These are phyloP conservation scores for Solenopsis fugax DNA, from an alignment of 1,140 invertebrate genomes.

Conservation along the genomic window DNA sequence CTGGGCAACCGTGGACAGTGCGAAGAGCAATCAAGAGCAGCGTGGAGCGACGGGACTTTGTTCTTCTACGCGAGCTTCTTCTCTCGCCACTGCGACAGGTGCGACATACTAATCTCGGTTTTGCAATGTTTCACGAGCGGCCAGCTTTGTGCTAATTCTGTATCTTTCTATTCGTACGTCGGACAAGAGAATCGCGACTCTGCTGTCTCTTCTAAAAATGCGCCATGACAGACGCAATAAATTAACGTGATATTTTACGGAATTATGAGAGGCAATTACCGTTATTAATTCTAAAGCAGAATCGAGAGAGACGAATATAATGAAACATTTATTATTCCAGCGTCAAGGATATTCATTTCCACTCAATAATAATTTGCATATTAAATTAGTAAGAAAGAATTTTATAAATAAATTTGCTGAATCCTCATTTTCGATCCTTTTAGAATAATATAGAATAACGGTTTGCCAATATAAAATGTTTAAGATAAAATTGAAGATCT, in stretches of 20 bases:
- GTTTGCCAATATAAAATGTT: not conserved
- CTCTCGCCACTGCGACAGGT: constrained; percentile 59
- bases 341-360: not conserved
- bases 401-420: not conserved
- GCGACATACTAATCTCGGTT: constrained; percentile 58
- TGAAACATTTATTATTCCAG: not conserved
- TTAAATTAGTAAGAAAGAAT: not conserved
- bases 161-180: constrained; percentile 39
- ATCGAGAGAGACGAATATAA: not conserved
- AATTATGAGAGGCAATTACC: constrained; percentile 9
- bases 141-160: constrained; percentile 61
- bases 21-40: constrained; percentile 35
- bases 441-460: not conserved
- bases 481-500: not conserved
- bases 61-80: constrained; percentile 44
- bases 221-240: not conserved
- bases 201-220: constrained; percentile 25
- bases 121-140: constrained; percentile 54
- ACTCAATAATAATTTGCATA: constrained; percentile 19
- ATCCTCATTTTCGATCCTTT: not conserved
- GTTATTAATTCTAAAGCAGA: not conserved
- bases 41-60: constrained; percentile 37
- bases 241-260: constrained; percentile 23
- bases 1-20: constrained; percentile 1
- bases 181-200: constrained; percentile 32